These are phyloP conservation scores for Bryconaethiops microstoma DNA, from an alignment of 2,797 vertebrate genomes.

Conservation along the genomic window DNA sequence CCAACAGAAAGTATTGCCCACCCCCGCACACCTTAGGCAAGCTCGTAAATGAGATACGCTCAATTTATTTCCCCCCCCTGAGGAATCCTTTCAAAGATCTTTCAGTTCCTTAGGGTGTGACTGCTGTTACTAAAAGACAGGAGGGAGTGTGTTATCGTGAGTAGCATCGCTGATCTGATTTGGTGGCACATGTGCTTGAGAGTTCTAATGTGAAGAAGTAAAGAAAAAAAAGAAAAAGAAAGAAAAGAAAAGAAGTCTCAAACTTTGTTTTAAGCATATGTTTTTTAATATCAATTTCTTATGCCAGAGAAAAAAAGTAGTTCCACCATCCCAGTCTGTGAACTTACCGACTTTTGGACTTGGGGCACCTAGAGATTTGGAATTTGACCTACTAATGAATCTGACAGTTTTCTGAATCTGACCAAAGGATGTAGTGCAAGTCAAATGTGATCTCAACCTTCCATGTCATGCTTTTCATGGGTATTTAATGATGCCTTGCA, in stretches of 20 bases:
- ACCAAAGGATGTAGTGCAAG: no score
- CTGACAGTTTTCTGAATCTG: no score
- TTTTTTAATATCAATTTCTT: neutral
- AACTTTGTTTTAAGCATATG: neutral
- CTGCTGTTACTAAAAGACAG: neutral
- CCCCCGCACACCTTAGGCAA: conserved; percentile 9
- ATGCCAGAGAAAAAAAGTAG: neutral
- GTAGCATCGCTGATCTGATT: neutral
- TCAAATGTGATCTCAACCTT: no score
- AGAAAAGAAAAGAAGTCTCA: neutral
- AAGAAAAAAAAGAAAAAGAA: no score
- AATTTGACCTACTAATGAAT: neutral
- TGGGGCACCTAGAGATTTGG: no score
- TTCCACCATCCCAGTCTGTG: neutral
- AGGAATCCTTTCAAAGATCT: neutral
- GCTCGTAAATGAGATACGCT: neutral
- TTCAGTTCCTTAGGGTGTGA: neutral
- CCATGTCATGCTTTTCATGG: no score
- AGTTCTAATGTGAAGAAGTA: no score
- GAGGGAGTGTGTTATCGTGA: neutral
- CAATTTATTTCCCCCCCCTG: neutral
- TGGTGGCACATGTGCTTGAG: no score
- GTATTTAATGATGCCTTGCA: no score
- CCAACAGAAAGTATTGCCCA: neutral
- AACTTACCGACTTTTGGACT: no score